Base-by-base conservation (phyloP, 2,797 vertebrate genomes). In the Pipistrellus nathusii region DNA sequence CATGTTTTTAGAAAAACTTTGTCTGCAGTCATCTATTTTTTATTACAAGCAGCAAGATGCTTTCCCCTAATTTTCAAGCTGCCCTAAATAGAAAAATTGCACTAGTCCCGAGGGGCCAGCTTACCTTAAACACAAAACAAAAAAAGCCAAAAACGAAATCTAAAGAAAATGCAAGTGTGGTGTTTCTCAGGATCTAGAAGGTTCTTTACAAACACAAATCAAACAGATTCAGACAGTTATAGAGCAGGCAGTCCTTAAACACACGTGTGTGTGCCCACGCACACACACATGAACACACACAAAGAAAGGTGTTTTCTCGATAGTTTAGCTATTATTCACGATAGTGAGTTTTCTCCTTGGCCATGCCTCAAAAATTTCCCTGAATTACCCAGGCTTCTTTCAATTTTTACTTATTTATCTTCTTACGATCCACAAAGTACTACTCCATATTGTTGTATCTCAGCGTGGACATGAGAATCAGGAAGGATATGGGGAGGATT, bases 351-450 rank as follows among this genome's bases (percentile, higher is more conserved):
- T 92, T 83, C 20, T 32, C 11, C 2, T 94, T 95, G 91, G 75
- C 55, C 18, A 23, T 81, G 71, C 57, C 95, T 95, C 73, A 96
- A 73, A 94, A 75, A 20, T 89, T 66, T 59, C 72, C 48, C 81
- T 64, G 44, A 94, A 73, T 93, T 93, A 92, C 68, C 78, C 35
- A 77, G 46, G 44, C 30, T 95, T 91, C 64, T 88, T 94, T 96
- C 88, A 23, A 89, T 85, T 96, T 83, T 90, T 68, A 75, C 75
- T 83, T 81, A 93, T 93, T 93, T 94, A 71, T 95, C 94, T 96
- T 68, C 73, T 93, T 86, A 59, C 48, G 91, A 82, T 57, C 90
- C 66, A 87, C 83, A 82, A 92, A 94, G 80, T 83, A 44, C 35
- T 62, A 30, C 62, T 93, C 55, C 38, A 51, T 76, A 38, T 20